A percentile compares a stretch with the other conserved stretches of the same genome.
Conservation (phyloP, 2,888 invertebrate genomes). For the Onchidella celtica region DNA sequence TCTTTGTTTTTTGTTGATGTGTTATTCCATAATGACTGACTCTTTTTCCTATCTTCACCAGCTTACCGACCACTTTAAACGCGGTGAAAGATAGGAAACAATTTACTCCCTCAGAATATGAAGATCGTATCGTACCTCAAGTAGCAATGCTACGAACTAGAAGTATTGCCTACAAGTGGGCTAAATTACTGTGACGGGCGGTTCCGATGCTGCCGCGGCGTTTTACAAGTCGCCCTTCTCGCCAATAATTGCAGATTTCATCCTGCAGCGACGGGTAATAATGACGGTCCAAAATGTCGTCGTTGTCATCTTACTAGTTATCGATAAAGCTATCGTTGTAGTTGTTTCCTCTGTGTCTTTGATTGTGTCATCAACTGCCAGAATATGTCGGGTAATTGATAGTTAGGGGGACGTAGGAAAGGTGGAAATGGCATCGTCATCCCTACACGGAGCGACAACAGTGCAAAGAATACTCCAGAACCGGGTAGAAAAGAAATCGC, state of each 20-base stretch:
- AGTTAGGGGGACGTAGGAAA: slow-evolving; percentile 13
- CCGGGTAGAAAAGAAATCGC: background rate
- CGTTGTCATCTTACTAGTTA: slow-evolving; percentile 14
- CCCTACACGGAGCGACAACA: background rate
- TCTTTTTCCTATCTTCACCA: background rate
- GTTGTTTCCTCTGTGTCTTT: background rate
- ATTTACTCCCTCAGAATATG: slow-evolving; percentile 1
- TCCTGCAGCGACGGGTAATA: slow-evolving; percentile 1
- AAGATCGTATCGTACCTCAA: slow-evolving; percentile 15
- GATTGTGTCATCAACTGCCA: background rate
- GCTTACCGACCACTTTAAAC: slow-evolving; percentile 1
- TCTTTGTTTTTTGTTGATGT: slow-evolving; percentile 25
- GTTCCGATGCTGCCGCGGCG: background rate
- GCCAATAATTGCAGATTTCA: slow-evolving; percentile 41
- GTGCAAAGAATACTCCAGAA: background rate
- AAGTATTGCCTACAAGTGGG: background rate
- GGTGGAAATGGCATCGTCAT: background rate
- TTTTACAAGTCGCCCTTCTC: slow-evolving; percentile 20
- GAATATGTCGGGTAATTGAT: slow-evolving; percentile 31
- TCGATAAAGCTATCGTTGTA: slow-evolving; percentile 31
- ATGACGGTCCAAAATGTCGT: slow-evolving; percentile 2
- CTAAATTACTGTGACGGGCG: slow-evolving; percentile 1
- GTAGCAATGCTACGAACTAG: background rate
- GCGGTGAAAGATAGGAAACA: slow-evolving; percentile 1
- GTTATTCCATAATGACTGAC: slow-evolving; percentile 15